Conservation (phyloP, 2,113 vertebrate genomes). For the Penelope pileata region DNA sequence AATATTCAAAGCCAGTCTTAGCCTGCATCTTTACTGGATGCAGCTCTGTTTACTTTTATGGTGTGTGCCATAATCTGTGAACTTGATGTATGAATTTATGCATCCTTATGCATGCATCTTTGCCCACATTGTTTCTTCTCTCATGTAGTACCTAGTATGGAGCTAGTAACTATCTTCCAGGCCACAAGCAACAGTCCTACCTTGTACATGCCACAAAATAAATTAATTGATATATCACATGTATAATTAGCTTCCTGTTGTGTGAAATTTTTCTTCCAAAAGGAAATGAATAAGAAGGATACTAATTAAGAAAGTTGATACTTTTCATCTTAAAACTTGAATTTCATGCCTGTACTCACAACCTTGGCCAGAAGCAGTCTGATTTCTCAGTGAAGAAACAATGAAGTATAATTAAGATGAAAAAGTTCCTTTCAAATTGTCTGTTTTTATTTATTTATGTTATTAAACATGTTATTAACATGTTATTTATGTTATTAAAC, state of each 20-base stretch:
- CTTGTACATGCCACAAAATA: neutral
- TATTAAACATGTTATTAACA: no score
- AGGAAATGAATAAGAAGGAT: neutral
- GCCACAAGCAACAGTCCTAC: neutral
- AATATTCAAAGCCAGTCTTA: neutral
- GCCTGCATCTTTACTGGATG: neutral
- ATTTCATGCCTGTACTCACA: neutral
- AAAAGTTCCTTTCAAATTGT: neutral
- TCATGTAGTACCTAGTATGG: neutral
- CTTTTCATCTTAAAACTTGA: neutral
- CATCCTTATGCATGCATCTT: neutral
- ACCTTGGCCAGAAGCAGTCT: neutral
- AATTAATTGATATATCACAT: neutral
- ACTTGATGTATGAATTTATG: neutral
- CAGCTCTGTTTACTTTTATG: neutral
- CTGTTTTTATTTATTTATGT: neutral
- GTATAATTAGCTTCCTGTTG: neutral
- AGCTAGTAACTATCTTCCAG: neutral
- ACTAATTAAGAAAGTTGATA: neutral
- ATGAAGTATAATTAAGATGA: neutral
- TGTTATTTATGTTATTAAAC: no score
- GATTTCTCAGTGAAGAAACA: neutral
- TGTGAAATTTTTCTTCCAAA: neutral
- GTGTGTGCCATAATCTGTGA: neutral
- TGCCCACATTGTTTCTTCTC: neutral